Evolutionary conservation across 92 coral and sea anemone genomes (phyloP).

Genomic region (Ricordea florida): DNA sequence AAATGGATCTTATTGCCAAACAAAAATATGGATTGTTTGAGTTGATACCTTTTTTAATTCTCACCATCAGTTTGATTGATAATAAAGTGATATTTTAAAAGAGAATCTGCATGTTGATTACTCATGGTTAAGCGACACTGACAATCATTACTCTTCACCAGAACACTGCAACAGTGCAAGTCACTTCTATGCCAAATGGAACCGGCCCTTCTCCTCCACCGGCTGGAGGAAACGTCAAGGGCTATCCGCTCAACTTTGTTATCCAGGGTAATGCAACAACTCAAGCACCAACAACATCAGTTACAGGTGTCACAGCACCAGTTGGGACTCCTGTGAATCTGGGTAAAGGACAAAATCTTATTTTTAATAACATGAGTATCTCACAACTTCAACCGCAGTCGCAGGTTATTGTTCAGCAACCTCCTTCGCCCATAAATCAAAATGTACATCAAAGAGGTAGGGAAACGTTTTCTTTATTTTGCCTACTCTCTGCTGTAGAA

Average conservation of each 20-base stretch:
- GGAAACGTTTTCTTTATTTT: too few relatives aligned
- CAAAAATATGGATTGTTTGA: too few relatives aligned
- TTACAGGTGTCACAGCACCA: conserved; percentile 55
- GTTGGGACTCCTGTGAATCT: conserved; percentile 33
- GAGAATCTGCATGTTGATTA: too few relatives aligned
- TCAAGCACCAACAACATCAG: conserved; percentile 46
- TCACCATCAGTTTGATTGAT: too few relatives aligned
- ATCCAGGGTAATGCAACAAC: conserved; percentile 67
- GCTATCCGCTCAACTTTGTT: conserved; percentile 87
- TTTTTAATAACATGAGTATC: conserved; percentile 91
- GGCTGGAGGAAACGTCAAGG: conserved; percentile 66
- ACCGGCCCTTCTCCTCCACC: conserved; percentile 96
- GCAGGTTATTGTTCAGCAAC: conserved; percentile 73
- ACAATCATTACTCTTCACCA: background rate
- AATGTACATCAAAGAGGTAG: conserved; percentile 76
- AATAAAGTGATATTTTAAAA: too few relatives aligned
- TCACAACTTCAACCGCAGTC: conserved; percentile 84
- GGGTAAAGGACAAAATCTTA: conserved; percentile 80
- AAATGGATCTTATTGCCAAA: too few relatives aligned
- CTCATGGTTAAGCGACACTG: too few relatives aligned
- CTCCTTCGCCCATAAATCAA: conserved; percentile 67
- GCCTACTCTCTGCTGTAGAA: background rate
- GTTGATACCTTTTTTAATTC: too few relatives aligned
- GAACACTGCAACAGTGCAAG: conserved; percentile 67
- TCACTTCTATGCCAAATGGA: conserved; percentile 85